phyloP scores from a whole-genome alignment of 2,113 vertebrate species.

The Sarotherodon lohbergeri region DNA sequence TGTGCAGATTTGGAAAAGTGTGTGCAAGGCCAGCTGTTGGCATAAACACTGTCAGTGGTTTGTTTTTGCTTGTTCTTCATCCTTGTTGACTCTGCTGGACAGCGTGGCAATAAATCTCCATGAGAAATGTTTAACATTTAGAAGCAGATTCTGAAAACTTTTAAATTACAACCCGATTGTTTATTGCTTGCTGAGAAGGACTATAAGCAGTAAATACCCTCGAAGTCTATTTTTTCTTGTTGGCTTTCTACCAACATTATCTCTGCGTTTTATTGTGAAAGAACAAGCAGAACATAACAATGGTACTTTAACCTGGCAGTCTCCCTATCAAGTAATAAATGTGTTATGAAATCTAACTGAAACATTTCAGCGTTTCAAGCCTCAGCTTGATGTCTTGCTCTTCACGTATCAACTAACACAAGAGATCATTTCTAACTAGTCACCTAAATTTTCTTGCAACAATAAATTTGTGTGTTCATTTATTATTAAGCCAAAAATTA shows the following conservation, averaged over 20 bases:
- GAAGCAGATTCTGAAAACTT: neutral
- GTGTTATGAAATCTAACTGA: neutral
- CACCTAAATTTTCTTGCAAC: neutral
- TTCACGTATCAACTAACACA: neutral
- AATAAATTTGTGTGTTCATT: neutral
- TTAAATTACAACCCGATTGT: neutral
- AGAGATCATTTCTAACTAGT: neutral
- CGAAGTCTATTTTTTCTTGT: neutral
- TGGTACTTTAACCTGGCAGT: neutral
- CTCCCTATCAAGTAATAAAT: neutral
- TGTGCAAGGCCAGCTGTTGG: neutral
- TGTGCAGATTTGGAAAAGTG: neutral
- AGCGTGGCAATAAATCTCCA: neutral
- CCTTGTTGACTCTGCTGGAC: neutral
- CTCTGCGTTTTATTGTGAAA: neutral
- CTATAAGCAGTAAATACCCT: neutral
- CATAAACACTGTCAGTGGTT: neutral
- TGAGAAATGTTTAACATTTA: neutral
- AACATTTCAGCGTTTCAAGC: neutral
- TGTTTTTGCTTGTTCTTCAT: neutral
- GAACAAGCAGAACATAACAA: neutral
- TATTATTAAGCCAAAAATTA: neutral
- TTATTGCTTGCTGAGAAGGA: neutral
- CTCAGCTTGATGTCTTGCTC: neutral
- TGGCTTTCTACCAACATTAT: neutral